Base-by-base conservation (phyloP, 2,888 invertebrate species). In the Andrena haemorrhoa region DNA sequence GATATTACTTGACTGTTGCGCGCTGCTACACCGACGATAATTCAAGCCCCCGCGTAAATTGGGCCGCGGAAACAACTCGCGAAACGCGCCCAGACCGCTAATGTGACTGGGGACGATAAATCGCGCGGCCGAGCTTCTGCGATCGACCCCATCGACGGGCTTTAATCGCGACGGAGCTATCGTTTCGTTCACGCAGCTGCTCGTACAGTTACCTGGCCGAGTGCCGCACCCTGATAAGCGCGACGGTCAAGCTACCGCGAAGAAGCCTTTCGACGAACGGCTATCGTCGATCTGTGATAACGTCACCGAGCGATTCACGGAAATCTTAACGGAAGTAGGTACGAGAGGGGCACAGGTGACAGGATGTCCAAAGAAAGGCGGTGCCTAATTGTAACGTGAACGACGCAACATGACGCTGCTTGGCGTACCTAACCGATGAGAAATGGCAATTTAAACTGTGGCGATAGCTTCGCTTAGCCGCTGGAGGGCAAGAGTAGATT, bases 201-300 rank as follows among this genome's bases (percentile, higher is more conserved):
- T 72, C 63, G 64, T 29, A 10, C 35, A 35, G n/a, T 49, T 66
- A 33, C 41, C 29, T 6, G 12, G 5, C 8, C 53, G 26, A 68
- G 12, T 49, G 49, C 63, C 61, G 29, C 69, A 1, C 69, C 26
- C 64, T 35, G 58, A 79, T 58, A 64, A 79, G 10, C 33, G 23
- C 26, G 12, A n/a, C n/a, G 31, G 33, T 1, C 2, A 16, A 26
- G 10, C 20, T 26, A 70, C 29, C 31, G 29, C 41, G 10, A 26
- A 2, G 47, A n/a, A 49, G 47, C 20, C 10, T 33, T 35, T 70
- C 70, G 58, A 23, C 23, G 51, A 60, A 70, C 26, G 61, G 41
- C 35, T 61, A 53, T n/a, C 41, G 20, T 65, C 31, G 60, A 60
- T 65, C 49, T 31, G 5, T 23, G 79, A 70, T 65, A 72, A 60